phyloP scores from a whole-genome alignment of 2,113 vertebrate species.

The Zosterops borbonicus region DNA sequence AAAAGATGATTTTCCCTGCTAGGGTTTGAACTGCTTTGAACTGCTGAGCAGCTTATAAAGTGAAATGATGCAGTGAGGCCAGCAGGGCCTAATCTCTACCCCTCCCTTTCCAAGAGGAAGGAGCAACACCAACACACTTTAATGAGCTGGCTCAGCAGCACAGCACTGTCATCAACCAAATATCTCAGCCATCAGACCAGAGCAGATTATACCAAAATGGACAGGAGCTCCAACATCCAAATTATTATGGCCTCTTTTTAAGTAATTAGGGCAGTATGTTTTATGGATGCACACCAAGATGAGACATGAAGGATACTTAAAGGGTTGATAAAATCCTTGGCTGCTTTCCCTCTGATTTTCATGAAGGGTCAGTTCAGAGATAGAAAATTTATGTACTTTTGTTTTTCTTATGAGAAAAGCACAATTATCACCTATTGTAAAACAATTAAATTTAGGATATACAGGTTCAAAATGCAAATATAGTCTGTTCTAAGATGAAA shows the following conservation, averaged over 20 bases:
- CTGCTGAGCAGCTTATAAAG: not conserved
- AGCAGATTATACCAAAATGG: not conserved
- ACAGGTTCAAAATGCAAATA: not conserved
- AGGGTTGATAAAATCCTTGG: not conserved
- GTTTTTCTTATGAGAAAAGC: not conserved
- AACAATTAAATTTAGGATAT: not conserved
- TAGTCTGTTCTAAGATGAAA: not conserved
- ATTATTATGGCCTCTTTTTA: not conserved
- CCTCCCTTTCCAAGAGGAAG: not conserved
- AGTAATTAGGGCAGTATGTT: not conserved
- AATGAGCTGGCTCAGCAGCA: not conserved
- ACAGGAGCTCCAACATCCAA: not conserved
- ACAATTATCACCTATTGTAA: not conserved
- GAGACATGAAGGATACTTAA: not conserved
- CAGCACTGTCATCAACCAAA: not conserved
- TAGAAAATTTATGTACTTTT: not conserved
- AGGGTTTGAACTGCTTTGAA: not conserved
- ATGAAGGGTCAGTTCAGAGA: not conserved
- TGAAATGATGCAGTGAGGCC: not conserved
- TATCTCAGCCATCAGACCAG: not conserved
- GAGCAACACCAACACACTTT: not conserved
- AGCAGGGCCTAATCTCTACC: not conserved
- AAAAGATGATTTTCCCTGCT: not conserved
- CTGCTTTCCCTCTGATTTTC: not conserved
- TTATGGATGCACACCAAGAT: not conserved